A percentile compares a stretch with the other conserved stretches of the same genome.
These are phyloP conservation scores for Pimephales promelas DNA, from an alignment of 2,113 vertebrate genomes.

Conservation along the genomic window DNA sequence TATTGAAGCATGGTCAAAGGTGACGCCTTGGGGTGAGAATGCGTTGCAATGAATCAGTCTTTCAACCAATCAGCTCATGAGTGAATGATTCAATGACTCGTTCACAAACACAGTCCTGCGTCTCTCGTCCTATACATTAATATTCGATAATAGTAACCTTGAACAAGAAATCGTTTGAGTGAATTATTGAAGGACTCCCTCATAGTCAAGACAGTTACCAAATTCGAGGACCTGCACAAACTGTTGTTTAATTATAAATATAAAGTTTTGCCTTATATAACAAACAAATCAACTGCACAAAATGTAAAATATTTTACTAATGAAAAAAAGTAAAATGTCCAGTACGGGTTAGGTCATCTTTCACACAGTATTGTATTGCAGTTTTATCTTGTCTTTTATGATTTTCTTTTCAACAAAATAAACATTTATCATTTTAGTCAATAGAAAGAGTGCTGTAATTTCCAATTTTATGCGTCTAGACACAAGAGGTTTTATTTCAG, in stretches of 20 bases:
- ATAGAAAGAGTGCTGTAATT: neutral
- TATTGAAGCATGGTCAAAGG: no score
- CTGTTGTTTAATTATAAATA: neutral
- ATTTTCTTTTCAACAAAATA: neutral
- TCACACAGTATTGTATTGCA: neutral
- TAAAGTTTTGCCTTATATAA: neutral
- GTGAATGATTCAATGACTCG: neutral
- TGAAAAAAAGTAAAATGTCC: neutral
- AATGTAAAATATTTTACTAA: neutral
- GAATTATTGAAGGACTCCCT: neutral
- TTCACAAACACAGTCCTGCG: neutral
- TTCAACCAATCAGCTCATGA: neutral
- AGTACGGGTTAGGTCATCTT: no score
- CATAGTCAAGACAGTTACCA: neutral
- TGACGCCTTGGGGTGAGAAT: no score
- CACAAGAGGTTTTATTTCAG: neutral
- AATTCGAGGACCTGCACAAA: neutral
- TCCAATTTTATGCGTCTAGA: neutral
- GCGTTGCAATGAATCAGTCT: no score
- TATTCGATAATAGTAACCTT: no score
- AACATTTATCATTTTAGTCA: neutral
- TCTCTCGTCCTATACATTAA: no score
- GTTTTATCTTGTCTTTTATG: neutral
- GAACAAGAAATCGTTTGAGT: neutral
- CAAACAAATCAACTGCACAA: neutral